Evolutionary conservation across 2,888 invertebrate species (phyloP).

Genomic region (Phaonia tiefii): DNA sequence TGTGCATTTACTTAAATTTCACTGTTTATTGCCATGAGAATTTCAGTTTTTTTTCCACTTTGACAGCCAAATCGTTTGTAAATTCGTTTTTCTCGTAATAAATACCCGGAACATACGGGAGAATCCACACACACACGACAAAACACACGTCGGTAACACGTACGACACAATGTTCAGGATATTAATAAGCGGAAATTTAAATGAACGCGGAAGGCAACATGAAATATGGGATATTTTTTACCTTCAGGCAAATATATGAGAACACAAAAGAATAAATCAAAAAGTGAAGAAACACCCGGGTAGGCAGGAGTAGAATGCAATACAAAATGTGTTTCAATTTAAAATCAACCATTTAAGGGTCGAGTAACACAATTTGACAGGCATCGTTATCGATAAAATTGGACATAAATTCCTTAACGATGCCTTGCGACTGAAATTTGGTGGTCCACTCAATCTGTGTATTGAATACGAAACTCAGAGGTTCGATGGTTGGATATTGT

Average conservation of each 20-base stretch:
- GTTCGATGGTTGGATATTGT: no score
- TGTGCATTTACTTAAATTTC: no score
- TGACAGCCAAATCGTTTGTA: neutral
- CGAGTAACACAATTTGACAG: no score
- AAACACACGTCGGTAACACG: constrained; percentile 21
- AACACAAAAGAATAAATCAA: no score
- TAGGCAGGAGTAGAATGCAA: neutral
- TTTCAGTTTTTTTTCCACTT: constrained; percentile 32
- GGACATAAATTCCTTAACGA: no score
- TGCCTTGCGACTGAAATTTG: no score
- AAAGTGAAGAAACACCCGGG: no score
- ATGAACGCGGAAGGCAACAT: constrained; percentile 39
- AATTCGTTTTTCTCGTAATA: neutral
- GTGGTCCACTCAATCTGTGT: no score
- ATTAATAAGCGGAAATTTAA: constrained; percentile 62
- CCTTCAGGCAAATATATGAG: no score
- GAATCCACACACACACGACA: neutral
- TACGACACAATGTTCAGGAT: constrained; percentile 53
- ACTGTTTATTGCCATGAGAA: constrained; percentile 1
- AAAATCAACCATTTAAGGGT: no score
- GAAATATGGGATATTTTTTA: constrained; percentile 31
- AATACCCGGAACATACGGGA: constrained; percentile 7
- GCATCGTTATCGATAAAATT: no score
- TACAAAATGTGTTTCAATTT: constrained; percentile 11
- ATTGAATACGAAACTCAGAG: no score